phyloP scores from a whole-genome alignment of 2,797 vertebrate species.

The Poeciliopsis infans region DNA sequence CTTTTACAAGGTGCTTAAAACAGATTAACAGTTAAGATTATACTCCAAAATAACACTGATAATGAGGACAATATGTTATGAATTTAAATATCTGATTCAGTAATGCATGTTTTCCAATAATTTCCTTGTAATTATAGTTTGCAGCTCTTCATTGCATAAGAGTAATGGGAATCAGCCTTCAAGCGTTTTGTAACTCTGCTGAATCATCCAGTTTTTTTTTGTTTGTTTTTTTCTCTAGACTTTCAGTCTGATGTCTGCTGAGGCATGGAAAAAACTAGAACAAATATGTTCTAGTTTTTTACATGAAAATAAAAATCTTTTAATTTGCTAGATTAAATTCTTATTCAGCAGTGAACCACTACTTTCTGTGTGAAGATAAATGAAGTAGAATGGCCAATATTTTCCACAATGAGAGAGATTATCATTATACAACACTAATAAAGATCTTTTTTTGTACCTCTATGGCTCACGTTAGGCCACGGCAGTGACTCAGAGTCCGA shows the following conservation, averaged over 20 bases:
- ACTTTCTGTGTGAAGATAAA: not conserved
- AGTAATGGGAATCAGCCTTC: not conserved
- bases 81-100: not conserved
- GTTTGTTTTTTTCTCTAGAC: too few species aligned
- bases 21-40: not conserved
- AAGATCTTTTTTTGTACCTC: not conserved
- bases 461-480: conserved; percentile 79
- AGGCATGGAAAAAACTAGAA: not conserved
- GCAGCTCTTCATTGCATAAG: too few species aligned
- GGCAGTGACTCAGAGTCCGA: conserved; percentile 97
- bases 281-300: not conserved
- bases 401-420: not conserved
- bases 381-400: not conserved
- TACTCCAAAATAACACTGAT: not conserved
- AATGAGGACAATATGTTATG: not conserved
- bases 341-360: not conserved
- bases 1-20: not conserved
- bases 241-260: not conserved
- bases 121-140: not conserved
- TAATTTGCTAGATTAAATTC: not conserved
- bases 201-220: not conserved
- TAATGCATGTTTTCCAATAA: not conserved
- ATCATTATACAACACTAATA: not conserved
- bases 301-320: not conserved
- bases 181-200: not conserved